Conservation (phyloP, 64 coral and sea anemone species). For the Stylophora pistillata region DNA sequence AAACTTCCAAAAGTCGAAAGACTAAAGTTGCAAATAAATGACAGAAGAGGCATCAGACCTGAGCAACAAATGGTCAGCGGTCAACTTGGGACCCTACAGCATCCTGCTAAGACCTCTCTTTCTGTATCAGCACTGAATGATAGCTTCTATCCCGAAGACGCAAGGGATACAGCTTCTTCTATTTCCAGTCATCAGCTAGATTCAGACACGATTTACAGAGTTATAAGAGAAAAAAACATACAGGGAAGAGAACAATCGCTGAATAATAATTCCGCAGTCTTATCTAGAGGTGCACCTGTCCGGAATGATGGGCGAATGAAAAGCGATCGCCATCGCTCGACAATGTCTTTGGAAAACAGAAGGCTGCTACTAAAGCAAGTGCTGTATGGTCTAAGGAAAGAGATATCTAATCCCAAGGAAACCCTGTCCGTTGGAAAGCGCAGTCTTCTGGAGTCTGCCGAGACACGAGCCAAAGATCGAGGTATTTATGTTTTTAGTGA, state of each 20-base stretch:
- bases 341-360: neutral
- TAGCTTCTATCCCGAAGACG: neutral
- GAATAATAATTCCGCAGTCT: neutral
- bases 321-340: neutral
- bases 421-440: neutral
- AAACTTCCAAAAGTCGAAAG: neutral
- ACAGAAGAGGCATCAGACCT: neutral
- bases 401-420: neutral
- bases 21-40: neutral
- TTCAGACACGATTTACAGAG: neutral
- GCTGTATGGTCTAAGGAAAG: neutral
- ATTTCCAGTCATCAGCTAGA: neutral
- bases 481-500: neutral
- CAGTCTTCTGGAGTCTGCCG: neutral
- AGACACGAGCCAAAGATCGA: neutral
- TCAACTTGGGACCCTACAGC: neutral
- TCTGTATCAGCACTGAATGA: neutral
- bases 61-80: neutral
- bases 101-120: neutral
- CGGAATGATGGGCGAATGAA: neutral
- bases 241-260: neutral
- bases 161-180: neutral
- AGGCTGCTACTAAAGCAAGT: neutral
- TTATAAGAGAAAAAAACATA: neutral
- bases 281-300: neutral